Percentiles rank a stretch among this genome's conserved stretches.
Conservation (phyloP, 2,888 invertebrate genomes). For the Globia sparganii region DNA sequence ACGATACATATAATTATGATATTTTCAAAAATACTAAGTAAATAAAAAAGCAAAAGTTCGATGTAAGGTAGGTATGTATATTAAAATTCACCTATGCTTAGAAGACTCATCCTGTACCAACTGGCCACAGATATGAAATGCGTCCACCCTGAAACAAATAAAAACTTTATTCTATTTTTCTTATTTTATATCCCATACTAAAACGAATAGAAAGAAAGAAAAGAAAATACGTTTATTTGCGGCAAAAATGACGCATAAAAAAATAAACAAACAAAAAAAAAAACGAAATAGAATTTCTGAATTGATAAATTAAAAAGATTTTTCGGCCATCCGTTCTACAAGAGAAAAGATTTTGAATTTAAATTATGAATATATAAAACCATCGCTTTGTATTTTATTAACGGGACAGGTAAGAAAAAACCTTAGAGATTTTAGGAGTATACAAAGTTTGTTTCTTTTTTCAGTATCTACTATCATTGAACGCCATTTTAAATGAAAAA, state of each 20-base stretch:
- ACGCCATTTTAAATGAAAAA: not conserved
- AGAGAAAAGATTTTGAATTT: constrained; percentile 9
- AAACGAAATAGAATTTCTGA: no score
- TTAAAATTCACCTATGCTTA: constrained; percentile 39
- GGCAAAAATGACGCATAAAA: no score
- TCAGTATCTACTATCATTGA: no score
- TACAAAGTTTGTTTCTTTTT: not conserved
- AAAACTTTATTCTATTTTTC: constrained; percentile 11
- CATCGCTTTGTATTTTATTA: constrained; percentile 11
- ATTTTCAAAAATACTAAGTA: not conserved
- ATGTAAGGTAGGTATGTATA: constrained; percentile 27
- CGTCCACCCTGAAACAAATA: constrained; percentile 67
- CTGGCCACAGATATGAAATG: constrained; percentile 68
- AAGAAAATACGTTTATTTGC: no score
- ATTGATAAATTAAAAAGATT: not conserved
- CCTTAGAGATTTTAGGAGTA: not conserved
- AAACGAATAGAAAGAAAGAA: no score
- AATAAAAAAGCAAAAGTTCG: constrained; percentile 11
- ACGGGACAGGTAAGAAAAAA: not conserved
- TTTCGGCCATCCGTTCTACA: not conserved
- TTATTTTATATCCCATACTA: not conserved
- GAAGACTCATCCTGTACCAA: constrained; percentile 58
- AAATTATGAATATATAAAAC: constrained; percentile 21
- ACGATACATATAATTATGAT: not conserved
- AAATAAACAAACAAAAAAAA: no score